phyloP scores from a whole-genome alignment of 92 coral and sea anemone genomes.

The Anthopleura xanthogrammica region DNA sequence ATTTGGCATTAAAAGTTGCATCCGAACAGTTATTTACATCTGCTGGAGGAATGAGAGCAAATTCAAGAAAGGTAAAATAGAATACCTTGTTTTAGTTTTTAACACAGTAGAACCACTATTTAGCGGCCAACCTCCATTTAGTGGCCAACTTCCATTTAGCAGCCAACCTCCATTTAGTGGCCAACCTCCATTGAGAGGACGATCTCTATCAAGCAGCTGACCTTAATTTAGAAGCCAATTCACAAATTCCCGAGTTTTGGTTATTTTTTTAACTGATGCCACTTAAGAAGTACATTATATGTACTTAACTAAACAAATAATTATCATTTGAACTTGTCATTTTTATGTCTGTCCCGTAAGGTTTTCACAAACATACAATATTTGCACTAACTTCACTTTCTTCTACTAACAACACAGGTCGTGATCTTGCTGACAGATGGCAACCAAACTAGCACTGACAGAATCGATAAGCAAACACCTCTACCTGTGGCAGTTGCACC shows the following conservation, averaged over 20 bases:
- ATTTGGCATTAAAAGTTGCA: conserved; percentile 63
- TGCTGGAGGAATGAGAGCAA: conserved; percentile 64
- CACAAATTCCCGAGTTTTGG: no score
- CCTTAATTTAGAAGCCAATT: no score
- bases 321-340: no score
- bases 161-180: no score
- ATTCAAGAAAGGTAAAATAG: conserved; percentile 64
- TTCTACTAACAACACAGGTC: conserved; percentile 38
- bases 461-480: conserved; percentile 35
- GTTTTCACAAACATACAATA: not conserved
- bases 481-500: conserved; percentile 65
- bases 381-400: not conserved
- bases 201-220: no score
- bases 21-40: conserved; percentile 55
- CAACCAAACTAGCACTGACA: conserved; percentile 73
- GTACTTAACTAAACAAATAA: no score
- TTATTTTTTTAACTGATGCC: no score
- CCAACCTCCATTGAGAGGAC: no score
- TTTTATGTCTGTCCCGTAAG: not conserved
- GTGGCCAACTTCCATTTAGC: no score
- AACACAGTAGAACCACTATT: not conserved
- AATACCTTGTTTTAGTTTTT: no score
- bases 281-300: no score
- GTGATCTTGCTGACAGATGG: conserved; percentile 81
- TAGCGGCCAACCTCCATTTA: no score